phyloP scores from a whole-genome alignment of 2,113 vertebrate species.

The Suncus etruscus region DNA sequence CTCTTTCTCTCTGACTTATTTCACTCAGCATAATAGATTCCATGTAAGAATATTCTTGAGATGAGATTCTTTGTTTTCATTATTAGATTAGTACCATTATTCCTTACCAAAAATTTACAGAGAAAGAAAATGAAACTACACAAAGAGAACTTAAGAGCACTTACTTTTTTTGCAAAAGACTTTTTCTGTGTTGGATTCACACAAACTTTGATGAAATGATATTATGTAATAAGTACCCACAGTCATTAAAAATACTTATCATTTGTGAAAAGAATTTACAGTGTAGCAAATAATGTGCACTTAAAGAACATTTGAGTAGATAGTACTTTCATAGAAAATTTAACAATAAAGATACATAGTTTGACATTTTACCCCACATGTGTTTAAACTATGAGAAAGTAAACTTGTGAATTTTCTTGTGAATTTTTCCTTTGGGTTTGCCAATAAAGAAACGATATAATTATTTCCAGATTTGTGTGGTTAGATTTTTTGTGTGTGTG shows the following conservation, averaged over 20 bases:
- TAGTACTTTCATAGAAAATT: slow-evolving; percentile 70
- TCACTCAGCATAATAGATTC: too few relatives aligned
- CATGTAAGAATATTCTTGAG: neutral
- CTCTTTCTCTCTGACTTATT: too few relatives aligned
- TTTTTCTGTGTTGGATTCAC: slow-evolving; percentile 31
- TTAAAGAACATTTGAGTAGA: slow-evolving; percentile 65
- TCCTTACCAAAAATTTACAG: neutral
- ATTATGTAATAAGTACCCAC: slow-evolving; percentile 59
- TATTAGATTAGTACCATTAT: neutral
- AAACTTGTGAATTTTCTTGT: slow-evolving; percentile 81
- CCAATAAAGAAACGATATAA: slow-evolving; percentile 84
- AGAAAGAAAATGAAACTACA: neutral
- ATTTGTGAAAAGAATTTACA: slow-evolving; percentile 62
- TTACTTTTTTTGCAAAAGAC: slow-evolving; percentile 6
- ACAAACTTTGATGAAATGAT: slow-evolving; percentile 72
- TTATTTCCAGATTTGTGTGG: slow-evolving; percentile 85
- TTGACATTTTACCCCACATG: slow-evolving; percentile 71
- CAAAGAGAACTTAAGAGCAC: neutral
- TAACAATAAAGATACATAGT: slow-evolving; percentile 63
- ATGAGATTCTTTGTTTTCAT: slow-evolving; percentile 20
- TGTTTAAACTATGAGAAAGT: slow-evolving; percentile 82
- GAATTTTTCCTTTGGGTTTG: slow-evolving; percentile 85
- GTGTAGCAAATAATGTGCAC: slow-evolving; percentile 42
- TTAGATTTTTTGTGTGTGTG: slow-evolving; percentile 61
- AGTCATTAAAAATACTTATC: slow-evolving; percentile 72